Evolutionary conservation across 2,113 vertebrate species (phyloP).

Genomic region (Todiramphus saurophagus): DNA sequence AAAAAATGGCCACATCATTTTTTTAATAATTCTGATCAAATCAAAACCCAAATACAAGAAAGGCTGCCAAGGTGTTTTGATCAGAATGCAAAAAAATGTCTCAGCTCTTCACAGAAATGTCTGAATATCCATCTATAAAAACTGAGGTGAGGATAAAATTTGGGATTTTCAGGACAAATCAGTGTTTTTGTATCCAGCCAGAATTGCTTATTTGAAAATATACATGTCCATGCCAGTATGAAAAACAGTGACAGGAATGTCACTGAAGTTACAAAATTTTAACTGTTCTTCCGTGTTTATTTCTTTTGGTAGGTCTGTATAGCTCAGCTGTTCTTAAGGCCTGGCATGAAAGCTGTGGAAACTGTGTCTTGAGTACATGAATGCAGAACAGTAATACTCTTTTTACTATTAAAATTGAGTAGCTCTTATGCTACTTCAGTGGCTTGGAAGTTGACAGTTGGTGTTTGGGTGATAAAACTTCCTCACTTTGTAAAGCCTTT

Average conservation of each 20-base stretch:
- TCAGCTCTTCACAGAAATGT: background rate
- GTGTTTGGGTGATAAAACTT: background rate
- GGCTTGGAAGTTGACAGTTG: background rate
- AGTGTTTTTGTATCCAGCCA: background rate
- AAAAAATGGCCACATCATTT: background rate
- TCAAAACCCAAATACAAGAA: background rate
- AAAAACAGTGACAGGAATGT: background rate
- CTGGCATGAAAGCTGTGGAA: background rate
- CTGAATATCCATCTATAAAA: background rate
- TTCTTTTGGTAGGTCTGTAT: background rate
- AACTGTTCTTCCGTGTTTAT: background rate
- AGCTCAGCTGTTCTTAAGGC: background rate
- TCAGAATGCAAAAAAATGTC: background rate
- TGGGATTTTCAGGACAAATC: background rate
- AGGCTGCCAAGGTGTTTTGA: background rate
- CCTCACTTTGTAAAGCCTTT: background rate
- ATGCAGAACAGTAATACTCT: background rate
- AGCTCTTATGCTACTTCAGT: background rate
- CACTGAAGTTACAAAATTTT: background rate
- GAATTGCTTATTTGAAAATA: background rate
- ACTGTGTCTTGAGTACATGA: background rate
- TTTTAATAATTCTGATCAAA: background rate
- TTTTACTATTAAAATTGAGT: background rate
- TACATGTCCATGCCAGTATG: background rate
- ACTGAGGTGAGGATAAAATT: background rate